Percentiles rank a stretch among this genome's conserved stretches.
phyloP scores from a whole-genome alignment of 2,888 invertebrate genomes.

The Athripsodes cinereus region DNA sequence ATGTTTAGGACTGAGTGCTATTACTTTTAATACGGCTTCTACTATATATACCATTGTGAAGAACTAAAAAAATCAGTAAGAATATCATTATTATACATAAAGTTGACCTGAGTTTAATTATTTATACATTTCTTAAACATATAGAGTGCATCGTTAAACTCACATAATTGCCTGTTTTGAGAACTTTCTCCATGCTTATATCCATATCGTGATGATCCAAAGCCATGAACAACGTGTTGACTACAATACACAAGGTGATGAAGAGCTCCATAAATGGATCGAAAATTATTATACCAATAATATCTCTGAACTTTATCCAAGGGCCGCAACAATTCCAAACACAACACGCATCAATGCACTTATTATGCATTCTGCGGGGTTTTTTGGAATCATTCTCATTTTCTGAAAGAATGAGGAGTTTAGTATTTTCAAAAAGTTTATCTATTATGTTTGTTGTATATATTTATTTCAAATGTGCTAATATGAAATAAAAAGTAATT shows the following conservation, averaged over 20 bases:
- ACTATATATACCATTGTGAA: constrained; percentile 96
- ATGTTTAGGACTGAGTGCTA: constrained; percentile 94
- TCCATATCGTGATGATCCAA: constrained; percentile 94
- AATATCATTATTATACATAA: not conserved
- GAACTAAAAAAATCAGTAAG: constrained; percentile 60
- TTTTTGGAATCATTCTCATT: not conserved
- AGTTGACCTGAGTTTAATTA: not conserved
- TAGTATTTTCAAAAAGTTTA: no score
- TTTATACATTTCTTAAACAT: not conserved
- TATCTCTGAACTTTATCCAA: constrained; percentile 88
- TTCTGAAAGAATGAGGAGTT: not conserved
- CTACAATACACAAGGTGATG: constrained; percentile 95
- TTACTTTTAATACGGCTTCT: constrained; percentile 88
- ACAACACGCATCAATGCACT: constrained; percentile 77
- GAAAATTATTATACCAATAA: constrained; percentile 81
- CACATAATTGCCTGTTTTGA: constrained; percentile 93
- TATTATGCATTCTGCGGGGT: not conserved
- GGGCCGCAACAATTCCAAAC: constrained; percentile 95
- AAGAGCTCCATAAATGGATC: constrained; percentile 97
- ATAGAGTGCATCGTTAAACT: constrained; percentile 39
- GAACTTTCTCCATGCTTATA: constrained; percentile 72
- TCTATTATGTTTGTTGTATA: not conserved
- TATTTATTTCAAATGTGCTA: not conserved
- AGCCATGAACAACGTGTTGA: constrained; percentile 96
- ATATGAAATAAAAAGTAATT: no score